Percentiles rank a stretch among this genome's conserved stretches.
Conservation (phyloP, 2,888 invertebrate genomes). For the Thysanoteuthis rhombus region DNA sequence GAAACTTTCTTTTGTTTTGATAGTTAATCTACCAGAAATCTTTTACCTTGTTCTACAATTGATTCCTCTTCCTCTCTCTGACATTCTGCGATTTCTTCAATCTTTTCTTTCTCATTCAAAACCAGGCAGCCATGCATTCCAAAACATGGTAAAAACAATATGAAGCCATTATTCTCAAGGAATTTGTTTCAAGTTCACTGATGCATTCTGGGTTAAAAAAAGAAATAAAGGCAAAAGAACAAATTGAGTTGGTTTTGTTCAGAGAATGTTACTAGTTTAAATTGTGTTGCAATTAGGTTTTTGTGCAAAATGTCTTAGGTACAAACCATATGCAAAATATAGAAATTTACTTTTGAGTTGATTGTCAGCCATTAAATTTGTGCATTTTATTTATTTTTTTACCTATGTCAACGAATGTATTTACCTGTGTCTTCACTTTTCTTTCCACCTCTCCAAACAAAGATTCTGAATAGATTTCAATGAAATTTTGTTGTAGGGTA, state of each 20-base stretch:
- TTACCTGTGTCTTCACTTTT: too few species aligned
- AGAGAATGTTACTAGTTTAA: not conserved
- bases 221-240: not conserved
- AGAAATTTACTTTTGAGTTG: too few species aligned
- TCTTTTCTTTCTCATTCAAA: not conserved
- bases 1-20: not conserved
- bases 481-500: too few species aligned
- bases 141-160: not conserved
- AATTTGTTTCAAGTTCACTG: not conserved
- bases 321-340: not conserved
- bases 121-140: not conserved
- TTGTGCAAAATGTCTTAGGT: not conserved
- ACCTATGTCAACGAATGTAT: too few species aligned
- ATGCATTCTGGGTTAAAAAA: not conserved
- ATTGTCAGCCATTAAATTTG: not conserved
- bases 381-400: too few species aligned
- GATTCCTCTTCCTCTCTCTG: not conserved
- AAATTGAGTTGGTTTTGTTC: not conserved
- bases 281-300: not conserved
- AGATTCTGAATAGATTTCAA: too few species aligned
- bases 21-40: not conserved
- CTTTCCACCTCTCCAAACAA: too few species aligned
- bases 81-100: not conserved
- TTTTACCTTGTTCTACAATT: not conserved
- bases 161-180: not conserved